Conservation (phyloP, 2,888 invertebrate genomes). For the Eristalis tenax region DNA sequence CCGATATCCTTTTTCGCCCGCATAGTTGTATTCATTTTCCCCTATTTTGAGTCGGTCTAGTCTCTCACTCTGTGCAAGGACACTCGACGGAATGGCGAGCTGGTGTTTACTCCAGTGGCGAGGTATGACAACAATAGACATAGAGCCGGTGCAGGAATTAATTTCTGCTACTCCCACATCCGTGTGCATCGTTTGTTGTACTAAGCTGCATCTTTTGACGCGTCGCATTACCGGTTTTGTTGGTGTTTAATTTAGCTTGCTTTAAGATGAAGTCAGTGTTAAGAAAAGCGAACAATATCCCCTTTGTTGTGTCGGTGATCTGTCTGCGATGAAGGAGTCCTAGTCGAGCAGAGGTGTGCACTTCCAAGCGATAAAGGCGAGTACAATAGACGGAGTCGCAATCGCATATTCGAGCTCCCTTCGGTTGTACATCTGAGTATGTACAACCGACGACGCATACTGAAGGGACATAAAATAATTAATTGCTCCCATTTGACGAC, state of each 20-base stretch:
- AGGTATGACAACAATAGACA: constrained; percentile 40
- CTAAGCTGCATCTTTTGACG: constrained; percentile 32
- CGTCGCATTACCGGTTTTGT: background rate
- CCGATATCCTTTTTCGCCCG: constrained; percentile 36
- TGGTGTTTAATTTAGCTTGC: background rate
- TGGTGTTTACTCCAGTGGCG: constrained; percentile 8
- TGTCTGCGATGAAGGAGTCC: background rate
- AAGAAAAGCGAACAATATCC: background rate
- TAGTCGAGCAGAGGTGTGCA: background rate
- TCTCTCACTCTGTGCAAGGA: background rate
- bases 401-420: background rate
- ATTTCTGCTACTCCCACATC: constrained; percentile 8
- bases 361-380: constrained; percentile 30
- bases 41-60: constrained; percentile 18
- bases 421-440: no score
- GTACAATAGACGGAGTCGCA: constrained; percentile 19
- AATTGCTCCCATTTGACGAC: background rate
- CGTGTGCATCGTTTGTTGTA: constrained; percentile 1
- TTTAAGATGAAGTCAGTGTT: background rate
- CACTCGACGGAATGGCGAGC: background rate
- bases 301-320: background rate
- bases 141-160: constrained; percentile 14
- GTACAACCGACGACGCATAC: no score
- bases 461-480: constrained; percentile 21
- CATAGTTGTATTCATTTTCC: constrained; percentile 3